Conservation (phyloP, 2,113 vertebrate species). For the Alligator sinensis region DNA sequence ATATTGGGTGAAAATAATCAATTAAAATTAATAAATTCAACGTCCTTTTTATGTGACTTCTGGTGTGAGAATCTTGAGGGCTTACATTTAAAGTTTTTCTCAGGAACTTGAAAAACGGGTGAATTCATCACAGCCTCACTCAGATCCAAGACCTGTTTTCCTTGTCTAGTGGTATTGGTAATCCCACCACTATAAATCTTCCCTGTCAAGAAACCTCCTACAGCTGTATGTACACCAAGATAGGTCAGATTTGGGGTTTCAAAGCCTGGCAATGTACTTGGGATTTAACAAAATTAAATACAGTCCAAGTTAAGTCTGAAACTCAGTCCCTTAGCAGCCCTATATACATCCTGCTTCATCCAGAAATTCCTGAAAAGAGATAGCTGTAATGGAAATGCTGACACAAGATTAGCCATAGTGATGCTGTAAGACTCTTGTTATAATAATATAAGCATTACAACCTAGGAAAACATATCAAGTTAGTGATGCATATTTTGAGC, state of each 20-base stretch:
- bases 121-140: too few species aligned
- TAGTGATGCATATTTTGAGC: slow-evolving; percentile 35
- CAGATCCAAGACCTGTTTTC: neutral
- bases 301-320: slow-evolving; percentile 26
- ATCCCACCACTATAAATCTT: slow-evolving; percentile 47
- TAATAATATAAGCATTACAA: slow-evolving; percentile 39
- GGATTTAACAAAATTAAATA: slow-evolving; percentile 24
- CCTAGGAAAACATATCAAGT: slow-evolving; percentile 35
- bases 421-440: slow-evolving; percentile 41
- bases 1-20: neutral
- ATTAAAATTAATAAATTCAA: neutral
- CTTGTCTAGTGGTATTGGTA: slow-evolving; percentile 30
- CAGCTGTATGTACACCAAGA: slow-evolving; percentile 13
- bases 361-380: slow-evolving; percentile 12
- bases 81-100: neutral
- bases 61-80: neutral
- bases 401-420: slow-evolving; percentile 32
- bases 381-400: slow-evolving; percentile 45
- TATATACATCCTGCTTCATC: slow-evolving; percentile 1
- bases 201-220: neutral
- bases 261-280: neutral
- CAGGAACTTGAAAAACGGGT: neutral
- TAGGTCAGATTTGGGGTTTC: slow-evolving; percentile 16
- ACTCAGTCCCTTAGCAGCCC: neutral
- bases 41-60: neutral